Evolutionary conservation across 2,888 invertebrate species (phyloP).

Genomic region (Aricia artaxerxes): DNA sequence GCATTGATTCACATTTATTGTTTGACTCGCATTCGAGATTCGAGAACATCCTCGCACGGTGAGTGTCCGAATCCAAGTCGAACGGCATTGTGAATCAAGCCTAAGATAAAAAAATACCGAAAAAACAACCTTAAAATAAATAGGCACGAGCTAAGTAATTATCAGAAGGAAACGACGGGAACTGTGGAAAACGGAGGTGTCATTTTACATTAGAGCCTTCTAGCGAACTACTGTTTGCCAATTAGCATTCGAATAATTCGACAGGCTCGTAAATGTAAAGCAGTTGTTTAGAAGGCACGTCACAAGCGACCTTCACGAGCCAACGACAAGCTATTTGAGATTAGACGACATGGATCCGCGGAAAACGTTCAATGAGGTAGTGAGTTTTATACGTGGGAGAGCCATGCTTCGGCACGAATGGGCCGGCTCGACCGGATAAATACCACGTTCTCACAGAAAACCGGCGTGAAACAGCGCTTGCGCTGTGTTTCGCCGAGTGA

Average conservation of each 20-base stretch:
- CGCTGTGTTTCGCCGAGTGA: too few species aligned
- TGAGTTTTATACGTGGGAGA: neutral
- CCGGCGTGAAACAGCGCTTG: too few species aligned
- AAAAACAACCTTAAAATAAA: neutral
- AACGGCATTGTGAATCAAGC: neutral
- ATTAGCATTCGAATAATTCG: constrained; percentile 22
- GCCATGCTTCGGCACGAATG: too few species aligned
- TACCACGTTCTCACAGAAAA: too few species aligned
- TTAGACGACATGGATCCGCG: neutral
- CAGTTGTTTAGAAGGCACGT: constrained; percentile 11
- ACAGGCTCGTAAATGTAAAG: constrained; percentile 21
- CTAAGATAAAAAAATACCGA: neutral
- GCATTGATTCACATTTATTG: too few species aligned
- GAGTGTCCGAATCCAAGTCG: neutral
- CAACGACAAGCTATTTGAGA: constrained; percentile 7
- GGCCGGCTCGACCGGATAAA: too few species aligned
- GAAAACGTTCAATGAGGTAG: neutral
- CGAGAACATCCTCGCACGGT: neutral
- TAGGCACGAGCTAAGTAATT: neutral
- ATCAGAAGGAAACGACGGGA: neutral
- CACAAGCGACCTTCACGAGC: constrained; percentile 10
- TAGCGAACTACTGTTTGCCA: constrained; percentile 15
- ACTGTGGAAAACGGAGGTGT: neutral
- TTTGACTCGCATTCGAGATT: too few species aligned
- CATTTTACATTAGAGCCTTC: neutral